Evolutionary conservation across 2,797 vertebrate species (phyloP), one percentile per base, ranked within the genome.

Genomic region (Pelochelys cantorii): DNA sequence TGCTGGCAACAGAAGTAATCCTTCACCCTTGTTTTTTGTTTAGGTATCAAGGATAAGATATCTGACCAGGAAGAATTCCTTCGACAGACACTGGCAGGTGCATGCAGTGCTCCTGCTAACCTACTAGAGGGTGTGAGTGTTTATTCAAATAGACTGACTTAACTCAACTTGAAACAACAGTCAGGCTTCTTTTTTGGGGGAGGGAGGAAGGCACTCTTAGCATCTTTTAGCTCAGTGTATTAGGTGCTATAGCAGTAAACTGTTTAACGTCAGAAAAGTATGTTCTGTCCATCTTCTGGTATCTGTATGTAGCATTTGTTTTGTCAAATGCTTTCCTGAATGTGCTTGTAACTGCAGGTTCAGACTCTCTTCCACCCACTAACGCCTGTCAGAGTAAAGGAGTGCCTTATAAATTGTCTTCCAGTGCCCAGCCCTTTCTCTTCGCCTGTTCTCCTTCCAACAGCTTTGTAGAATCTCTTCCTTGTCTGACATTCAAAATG

Each of bases 81-180:
- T 97, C 98, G 98, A 94, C 98, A 97, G 96, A 98, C 97, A 78
- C 97, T 99, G 95, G 98, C 96, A 20, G 99, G 99, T 94, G 98
- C 99, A 8, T 98, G 98, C 97, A 99, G 99, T 91, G 99, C 98
- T 71, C 99, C 99, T 92, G 98, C 99, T 93, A 98, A 98, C 89
- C 98, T 99, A 95, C 98, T 99, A 98, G 99, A 99, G 96, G 98
- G 99, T 98, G 99, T 99, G 96, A 98, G 99, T 97, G 93, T 95
- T 93, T 37, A 5, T 11, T 31, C 83, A 22, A 86, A 17, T 71
- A 83, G 52, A 84, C 88, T 53, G 55, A 55, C 1, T 20, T 5
- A 87, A 71, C 88, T 86, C 12, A 29, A 15, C 0, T 34, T 59
- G 48, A 7, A 0, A 83, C 80, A 89, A 60, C 18, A 77, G n/a